Evolutionary conservation across 2,797 vertebrate genomes (phyloP), one percentile per base, ranked within the genome.

Genomic region (Crax fasciolata): DNA sequence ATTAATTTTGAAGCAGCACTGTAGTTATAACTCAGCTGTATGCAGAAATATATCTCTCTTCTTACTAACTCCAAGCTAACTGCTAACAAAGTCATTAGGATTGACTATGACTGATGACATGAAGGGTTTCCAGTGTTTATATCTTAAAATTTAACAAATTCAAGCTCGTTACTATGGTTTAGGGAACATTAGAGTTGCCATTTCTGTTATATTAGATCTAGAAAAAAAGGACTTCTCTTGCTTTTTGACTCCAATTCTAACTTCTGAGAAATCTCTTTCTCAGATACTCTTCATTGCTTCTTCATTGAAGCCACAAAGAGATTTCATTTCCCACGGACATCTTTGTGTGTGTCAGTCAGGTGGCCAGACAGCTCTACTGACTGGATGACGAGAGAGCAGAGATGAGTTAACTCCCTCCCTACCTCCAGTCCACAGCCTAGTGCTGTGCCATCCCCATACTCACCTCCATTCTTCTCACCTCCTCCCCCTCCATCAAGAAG

Each of bases 131-230:
- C 71, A 83, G 49, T 72, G 15, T 49, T 93, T 71, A 13, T 21
- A 41, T 87, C 77, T 82, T 67, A 83, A 94, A 74, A 59, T 15
- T 72, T 87, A 90, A 75, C 23, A 89, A 90, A 87, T 71, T 85
- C 21, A 25, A 68, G 61, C 13, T 72, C 78, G 5, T 54, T 94
- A n/a, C 8, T 79, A 35, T 2, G 1, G 27, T n/a, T 80, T 62
- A 74, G 19, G 24, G 25, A 80, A 74, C 74, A 75, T 68, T 61
- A 74, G 16, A 88, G 27, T 11, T 80, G 52, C 73, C 20, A 54
- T 71, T 87, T 90, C 32, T 79, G 14, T 71, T 89, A 52, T 21
- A 81, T 44, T 59, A 77, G 76, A 93, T 16, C 7, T 17, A 51
- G 65, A 68, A 28, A 4, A 68, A 72, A 90, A 67, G 19, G 4